Evolutionary conservation across 2,888 invertebrate genomes (phyloP), one percentile per base, ranked within the genome.

Genomic region (Drosophila mimetica): DNA sequence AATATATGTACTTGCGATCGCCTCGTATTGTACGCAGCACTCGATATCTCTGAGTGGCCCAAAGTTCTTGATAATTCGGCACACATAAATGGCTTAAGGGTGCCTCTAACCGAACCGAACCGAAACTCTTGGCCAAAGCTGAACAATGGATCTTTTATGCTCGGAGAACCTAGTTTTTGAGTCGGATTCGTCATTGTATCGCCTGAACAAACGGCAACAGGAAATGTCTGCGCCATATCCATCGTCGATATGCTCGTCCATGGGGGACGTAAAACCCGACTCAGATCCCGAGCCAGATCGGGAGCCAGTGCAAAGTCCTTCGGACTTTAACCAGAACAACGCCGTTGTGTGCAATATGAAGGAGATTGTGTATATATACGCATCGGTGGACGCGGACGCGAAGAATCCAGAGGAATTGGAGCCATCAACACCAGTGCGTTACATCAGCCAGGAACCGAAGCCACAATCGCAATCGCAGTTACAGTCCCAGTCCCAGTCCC

Each of bases 101-200:
- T 36, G 41, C 18, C 34, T 9, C 20, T 9, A 32, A 32, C 20
- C 39, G 9, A 4, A 42, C 7, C n/a, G 42, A 22, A 42, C 42
- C 22, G n/a, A 22, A 20, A n/a, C n/a, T n/a, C n/a, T n/a, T n/a
- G n/a, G n/a, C 32, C 16, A n/a, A 22, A 22, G 16, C 51, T 16
- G 25, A 42, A 67, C 58, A 32, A 72, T 72, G 72, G 72, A 72
- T 73, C 53, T 72, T 36, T 39, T 72, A 37, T 72, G 72, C 48
- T 66, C 59, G 22, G 72, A 72, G 46, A 72, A 39, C 41, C 34
- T 72, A 25, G 52, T 72, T 25, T 55, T 47, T 37, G 72, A 72
- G 54, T 52, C 58, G 28, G 65, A 65, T 37, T 25, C 57, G 30
- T 44, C 51, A 8, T 32, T 66, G 28, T 71, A 55, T 50, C 37